phyloP scores from a whole-genome alignment of 2,113 vertebrate genomes.

The Physeter macrocephalus region DNA sequence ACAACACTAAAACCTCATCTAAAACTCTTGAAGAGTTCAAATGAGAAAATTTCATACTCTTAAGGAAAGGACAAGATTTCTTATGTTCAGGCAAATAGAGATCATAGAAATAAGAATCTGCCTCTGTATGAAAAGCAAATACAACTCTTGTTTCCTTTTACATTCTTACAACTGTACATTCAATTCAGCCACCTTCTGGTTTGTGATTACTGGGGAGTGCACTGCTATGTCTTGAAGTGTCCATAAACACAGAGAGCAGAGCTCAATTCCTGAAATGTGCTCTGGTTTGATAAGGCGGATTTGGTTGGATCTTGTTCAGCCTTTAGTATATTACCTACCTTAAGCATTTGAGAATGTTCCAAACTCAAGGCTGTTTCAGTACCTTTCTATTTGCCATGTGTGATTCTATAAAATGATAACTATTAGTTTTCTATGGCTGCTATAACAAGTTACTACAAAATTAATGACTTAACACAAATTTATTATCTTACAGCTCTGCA shows the following conservation, averaged over 20 bases:
- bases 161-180: not conserved
- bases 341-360: conserved; percentile 14
- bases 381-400: conserved; percentile 5
- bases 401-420: conserved; percentile 43
- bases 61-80: not conserved
- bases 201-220: not conserved
- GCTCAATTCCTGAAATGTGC: conserved; percentile 8
- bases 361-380: conserved; percentile 29
- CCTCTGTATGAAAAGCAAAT: not conserved
- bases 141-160: not conserved
- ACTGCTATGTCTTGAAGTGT: not conserved
- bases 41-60: not conserved
- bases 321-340: conserved; percentile 40
- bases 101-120: not conserved
- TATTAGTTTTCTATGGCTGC: not conserved
- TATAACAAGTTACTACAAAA: not conserved
- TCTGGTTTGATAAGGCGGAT: conserved; percentile 36
- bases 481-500: not conserved
- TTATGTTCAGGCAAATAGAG: not conserved
- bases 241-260: not conserved
- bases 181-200: not conserved
- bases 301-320: not conserved
- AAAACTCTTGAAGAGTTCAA: not conserved
- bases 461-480: not conserved
- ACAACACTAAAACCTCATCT: not conserved